Conservation (phyloP, 2,113 vertebrate genomes). For the Pelusios castaneus region DNA sequence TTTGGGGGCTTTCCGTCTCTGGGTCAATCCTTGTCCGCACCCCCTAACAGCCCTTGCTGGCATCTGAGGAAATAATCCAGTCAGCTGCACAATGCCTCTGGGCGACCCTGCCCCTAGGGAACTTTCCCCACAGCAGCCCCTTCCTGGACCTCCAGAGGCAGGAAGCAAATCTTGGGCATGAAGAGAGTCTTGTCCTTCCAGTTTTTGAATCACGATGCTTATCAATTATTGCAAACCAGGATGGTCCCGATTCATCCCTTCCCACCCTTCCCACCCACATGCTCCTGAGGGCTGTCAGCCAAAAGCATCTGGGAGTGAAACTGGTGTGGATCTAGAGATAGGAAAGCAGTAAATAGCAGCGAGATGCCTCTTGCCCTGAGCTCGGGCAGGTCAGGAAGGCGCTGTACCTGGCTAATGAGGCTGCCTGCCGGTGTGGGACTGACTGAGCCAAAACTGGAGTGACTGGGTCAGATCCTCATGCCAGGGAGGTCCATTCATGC, state of each 20-base stretch:
- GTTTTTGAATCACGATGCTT: not conserved
- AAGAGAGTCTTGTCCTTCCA: not conserved
- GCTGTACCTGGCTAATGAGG: not conserved
- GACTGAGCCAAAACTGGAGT: not conserved
- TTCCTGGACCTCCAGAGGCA: not conserved
- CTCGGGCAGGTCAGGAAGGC: not conserved
- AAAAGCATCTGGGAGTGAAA: not conserved
- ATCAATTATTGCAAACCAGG: not conserved
- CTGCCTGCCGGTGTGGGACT: not conserved
- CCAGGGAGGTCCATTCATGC: too few relatives aligned
- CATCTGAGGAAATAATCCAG: not conserved
- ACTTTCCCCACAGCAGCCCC: not conserved
- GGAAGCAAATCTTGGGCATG: accelerated
- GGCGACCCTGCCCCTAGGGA: too few relatives aligned
- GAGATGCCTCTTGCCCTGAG: not conserved
- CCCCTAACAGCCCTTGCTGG: not conserved
- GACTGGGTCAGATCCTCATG: not conserved
- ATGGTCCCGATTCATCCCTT: not conserved
- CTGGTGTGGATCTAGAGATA: too few relatives aligned
- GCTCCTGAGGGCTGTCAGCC: not conserved
- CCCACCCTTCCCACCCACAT: not conserved
- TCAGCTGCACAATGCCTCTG: not conserved
- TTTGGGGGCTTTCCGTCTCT: not conserved
- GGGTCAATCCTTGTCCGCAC: not conserved
- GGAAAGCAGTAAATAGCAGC: not conserved